These are phyloP conservation scores for Horisme vitalbata DNA, from an alignment of 2,888 invertebrate genomes.

Conservation along the genomic window DNA sequence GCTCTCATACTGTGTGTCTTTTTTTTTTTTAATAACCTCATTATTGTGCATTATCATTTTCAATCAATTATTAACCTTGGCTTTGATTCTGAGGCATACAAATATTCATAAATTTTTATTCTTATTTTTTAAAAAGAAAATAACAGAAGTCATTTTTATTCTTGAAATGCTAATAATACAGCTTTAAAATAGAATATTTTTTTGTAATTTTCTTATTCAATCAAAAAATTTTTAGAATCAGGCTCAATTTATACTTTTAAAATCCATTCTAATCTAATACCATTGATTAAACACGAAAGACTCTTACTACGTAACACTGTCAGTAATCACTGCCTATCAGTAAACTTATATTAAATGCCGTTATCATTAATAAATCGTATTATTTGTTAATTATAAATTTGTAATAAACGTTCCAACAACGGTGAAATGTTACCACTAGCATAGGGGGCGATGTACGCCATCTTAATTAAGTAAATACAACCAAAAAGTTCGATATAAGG, in stretches of 20 bases:
- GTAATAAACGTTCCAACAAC: constrained; percentile 79
- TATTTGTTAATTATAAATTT: constrained; percentile 71
- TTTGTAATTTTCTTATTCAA: too few relatives aligned
- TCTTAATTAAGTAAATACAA: constrained; percentile 75
- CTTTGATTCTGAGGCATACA: too few relatives aligned
- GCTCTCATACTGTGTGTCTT: constrained; percentile 16
- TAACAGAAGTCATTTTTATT: too few relatives aligned
- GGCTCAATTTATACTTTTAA: too few relatives aligned
- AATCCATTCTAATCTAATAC: constrained; percentile 33
- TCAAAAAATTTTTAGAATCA: too few relatives aligned
- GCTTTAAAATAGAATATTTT: too few relatives aligned
- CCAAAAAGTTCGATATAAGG: constrained; percentile 82
- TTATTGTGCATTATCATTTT: constrained; percentile 21
- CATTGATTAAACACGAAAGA: constrained; percentile 27
- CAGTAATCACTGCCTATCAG: constrained; percentile 67
- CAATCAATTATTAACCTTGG: too few relatives aligned
- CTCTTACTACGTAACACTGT: constrained; percentile 52
- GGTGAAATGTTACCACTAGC: constrained; percentile 82
- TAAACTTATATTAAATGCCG: constrained; percentile 57
- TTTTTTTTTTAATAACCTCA: constrained; percentile 6
- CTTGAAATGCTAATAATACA: too few relatives aligned
- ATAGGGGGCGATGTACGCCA: constrained; percentile 65
- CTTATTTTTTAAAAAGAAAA: too few relatives aligned
- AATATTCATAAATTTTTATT: too few relatives aligned
- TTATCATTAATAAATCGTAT: constrained; percentile 61